Evolutionary conservation across 2,113 vertebrate genomes (phyloP).

Genomic region (Brachionichthys hirsutus): DNA sequence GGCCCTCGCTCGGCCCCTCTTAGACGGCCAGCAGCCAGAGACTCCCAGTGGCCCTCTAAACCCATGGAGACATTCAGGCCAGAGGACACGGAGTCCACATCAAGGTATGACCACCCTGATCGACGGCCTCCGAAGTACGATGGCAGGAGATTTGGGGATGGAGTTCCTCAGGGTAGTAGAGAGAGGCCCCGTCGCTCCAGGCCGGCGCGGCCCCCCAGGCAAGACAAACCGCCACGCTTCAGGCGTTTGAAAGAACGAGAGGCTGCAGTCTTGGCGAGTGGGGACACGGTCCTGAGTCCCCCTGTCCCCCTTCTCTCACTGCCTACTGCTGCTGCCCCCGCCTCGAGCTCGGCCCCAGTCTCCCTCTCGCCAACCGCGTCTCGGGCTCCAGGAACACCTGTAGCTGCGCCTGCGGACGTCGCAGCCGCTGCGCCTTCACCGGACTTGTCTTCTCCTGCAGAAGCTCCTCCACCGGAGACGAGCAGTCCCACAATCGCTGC

Average conservation of each 20-base stretch:
- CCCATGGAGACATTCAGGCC: conserved; percentile 84
- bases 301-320: conserved; percentile 49
- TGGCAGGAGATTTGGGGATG: conserved; percentile 84
- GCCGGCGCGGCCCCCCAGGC: conserved; percentile 91
- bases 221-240: conserved; percentile 96
- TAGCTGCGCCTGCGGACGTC: conserved; percentile 56
- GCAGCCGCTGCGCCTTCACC: conserved; percentile 31
- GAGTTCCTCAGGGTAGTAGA: conserved; percentile 81
- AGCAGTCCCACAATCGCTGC: conserved; percentile 64
- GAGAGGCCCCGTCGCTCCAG: conserved; percentile 91
- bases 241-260: conserved; percentile 93
- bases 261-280: conserved; percentile 75
- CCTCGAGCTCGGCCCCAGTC: conserved; percentile 34
- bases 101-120: conserved; percentile 76
- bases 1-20: conserved; percentile 84
- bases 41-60: conserved; percentile 91
- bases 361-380: conserved; percentile 68
- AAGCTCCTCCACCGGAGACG: conserved; percentile 52
- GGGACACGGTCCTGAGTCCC: conserved; percentile 44
- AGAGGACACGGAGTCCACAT: conserved; percentile 69
- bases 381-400: conserved; percentile 76
- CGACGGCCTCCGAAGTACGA: conserved; percentile 86
- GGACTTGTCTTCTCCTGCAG: conserved; percentile 49
- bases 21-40: conserved; percentile 82
- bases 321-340: conserved; percentile 41